Evolutionary conservation across 30 jellyfish, hydroid and myxozoan species (phyloP).

Genomic region (Rhopilema esculentum): DNA sequence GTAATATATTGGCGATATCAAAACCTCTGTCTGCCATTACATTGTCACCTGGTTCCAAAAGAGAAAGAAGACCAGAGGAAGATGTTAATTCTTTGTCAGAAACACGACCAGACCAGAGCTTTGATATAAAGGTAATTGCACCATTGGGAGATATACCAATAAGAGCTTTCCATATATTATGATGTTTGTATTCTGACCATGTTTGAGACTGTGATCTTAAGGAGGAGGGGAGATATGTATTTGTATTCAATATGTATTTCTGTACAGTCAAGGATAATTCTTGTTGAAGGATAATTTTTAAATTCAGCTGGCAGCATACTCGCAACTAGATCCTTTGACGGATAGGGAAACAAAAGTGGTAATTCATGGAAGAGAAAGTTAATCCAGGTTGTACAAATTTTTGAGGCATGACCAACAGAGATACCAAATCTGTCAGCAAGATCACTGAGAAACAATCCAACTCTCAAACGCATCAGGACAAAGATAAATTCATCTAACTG

Average conservation of each 20-base stretch:
- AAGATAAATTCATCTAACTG: slow-evolving; percentile 25
- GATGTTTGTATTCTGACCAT: slow-evolving; percentile 54
- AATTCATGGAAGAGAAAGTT: slow-evolving; percentile 34
- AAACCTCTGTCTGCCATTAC: slow-evolving; percentile 77
- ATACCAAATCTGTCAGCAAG: slow-evolving; percentile 21
- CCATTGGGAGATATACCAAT: slow-evolving; percentile 69
- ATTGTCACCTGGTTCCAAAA: slow-evolving; percentile 55
- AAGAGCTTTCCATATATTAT: slow-evolving; percentile 65
- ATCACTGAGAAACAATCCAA: slow-evolving; percentile 35
- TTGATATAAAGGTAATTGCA: slow-evolving; percentile 43
- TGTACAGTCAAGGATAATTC: slow-evolving; percentile 56
- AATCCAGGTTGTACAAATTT: not conserved
- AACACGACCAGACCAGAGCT: slow-evolving; percentile 57
- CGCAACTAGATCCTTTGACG: slow-evolving; percentile 25
- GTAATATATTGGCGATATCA: slow-evolving; percentile 35
- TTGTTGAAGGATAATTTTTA: slow-evolving; percentile 18
- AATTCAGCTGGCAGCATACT: slow-evolving; percentile 9
- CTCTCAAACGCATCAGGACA: slow-evolving; percentile 38
- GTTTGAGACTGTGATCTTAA: slow-evolving; percentile 53
- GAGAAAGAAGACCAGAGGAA: slow-evolving; percentile 46
- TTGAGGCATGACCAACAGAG: slow-evolving; percentile 49
- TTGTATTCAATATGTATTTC: slow-evolving; percentile 49
- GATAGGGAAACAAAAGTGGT: slow-evolving; percentile 36
- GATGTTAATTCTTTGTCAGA: slow-evolving; percentile 60
- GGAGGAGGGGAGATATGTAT: slow-evolving; percentile 58